These are phyloP conservation scores for Pocillopora damicornis DNA, from an alignment of 64 coral and sea anemone species.

Conservation along the genomic window DNA sequence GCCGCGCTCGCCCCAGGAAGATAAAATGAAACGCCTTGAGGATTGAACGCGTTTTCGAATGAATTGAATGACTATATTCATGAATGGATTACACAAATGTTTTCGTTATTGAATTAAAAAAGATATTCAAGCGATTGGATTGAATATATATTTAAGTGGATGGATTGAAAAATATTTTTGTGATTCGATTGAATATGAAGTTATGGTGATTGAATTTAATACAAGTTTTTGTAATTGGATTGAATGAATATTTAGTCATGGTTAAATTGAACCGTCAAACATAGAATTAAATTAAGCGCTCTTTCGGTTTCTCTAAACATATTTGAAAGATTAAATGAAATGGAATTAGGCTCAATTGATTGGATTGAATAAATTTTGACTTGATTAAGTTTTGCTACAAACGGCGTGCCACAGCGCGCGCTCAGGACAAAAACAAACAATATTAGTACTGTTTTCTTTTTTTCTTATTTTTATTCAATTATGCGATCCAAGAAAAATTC, in stretches of 20 bases:
- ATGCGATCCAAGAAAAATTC: no score
- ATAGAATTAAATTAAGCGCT: no score
- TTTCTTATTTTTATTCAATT: no score
- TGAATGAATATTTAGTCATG: neutral
- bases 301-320: no score
- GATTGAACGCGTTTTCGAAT: neutral
- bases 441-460: no score
- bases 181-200: slow-evolving; percentile 16
- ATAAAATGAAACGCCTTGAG: no score
- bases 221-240: neutral
- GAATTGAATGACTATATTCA: slow-evolving; percentile 5
- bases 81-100: slow-evolving; percentile 1
- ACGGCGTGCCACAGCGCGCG: neutral
- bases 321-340: no score
- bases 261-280: no score
- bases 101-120: slow-evolving; percentile 4
- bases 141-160: neutral
- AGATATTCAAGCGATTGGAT: slow-evolving; percentile 13
- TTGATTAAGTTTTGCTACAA: slow-evolving; percentile 36
- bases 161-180: slow-evolving; percentile 3
- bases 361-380: neutral
- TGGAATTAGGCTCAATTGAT: no score
- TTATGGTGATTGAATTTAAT: no score
- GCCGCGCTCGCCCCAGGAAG: neutral
- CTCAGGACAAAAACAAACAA: no score